These are phyloP conservation scores for Ametastegia equiseti DNA, from an alignment of 2,888 invertebrate genomes.

Conservation along the genomic window DNA sequence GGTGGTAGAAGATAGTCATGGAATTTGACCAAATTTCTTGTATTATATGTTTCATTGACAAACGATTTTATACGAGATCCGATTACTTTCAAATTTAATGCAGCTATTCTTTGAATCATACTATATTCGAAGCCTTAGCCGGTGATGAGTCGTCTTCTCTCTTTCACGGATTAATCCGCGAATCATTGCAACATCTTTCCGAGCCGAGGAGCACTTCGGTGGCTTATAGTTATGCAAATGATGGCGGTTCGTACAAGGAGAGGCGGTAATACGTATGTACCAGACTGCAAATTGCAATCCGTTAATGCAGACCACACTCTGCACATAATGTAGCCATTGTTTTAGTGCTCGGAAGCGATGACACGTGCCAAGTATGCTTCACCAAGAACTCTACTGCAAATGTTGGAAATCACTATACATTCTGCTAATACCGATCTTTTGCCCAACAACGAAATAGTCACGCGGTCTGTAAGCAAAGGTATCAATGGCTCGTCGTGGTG, in stretches of 20 bases:
- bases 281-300: neutral
- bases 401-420: neutral
- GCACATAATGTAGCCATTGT: constrained; percentile 25
- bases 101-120: too few relatives aligned
- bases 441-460: neutral
- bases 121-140: neutral
- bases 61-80: neutral
- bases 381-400: neutral
- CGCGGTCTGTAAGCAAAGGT: neutral
- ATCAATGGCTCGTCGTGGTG: constrained; percentile 10
- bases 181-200: constrained; percentile 15
- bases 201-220: constrained; percentile 20
- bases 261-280: neutral
- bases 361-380: neutral
- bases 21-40: too few relatives aligned
- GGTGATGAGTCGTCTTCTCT: neutral
- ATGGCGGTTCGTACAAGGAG: neutral
- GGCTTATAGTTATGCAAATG: constrained; percentile 10
- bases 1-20: too few relatives aligned
- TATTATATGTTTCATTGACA: too few relatives aligned
- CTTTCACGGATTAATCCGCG: neutral
- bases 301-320: constrained; percentile 13
- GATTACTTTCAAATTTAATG: neutral
- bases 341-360: neutral
- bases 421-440: neutral